A percentile compares a stretch with the other conserved stretches of the same genome.
Evolutionary conservation across 2,113 vertebrate species (phyloP).

Genomic region (Nothocercus nigrocapillus): DNA sequence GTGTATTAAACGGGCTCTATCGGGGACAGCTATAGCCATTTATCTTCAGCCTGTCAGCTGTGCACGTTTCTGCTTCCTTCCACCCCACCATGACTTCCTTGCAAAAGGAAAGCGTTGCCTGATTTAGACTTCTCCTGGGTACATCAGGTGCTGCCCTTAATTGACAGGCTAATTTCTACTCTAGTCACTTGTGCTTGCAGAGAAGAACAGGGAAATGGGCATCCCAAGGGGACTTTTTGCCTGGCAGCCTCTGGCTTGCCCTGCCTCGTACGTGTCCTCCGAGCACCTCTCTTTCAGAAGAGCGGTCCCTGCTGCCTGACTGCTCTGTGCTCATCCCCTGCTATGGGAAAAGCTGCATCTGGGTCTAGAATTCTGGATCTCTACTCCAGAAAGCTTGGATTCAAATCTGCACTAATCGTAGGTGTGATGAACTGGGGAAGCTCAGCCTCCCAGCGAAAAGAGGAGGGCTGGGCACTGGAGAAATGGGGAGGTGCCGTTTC

Average conservation of each 20-base stretch:
- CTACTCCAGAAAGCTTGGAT: background rate
- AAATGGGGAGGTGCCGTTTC: background rate
- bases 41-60: background rate
- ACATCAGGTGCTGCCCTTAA: conserved; percentile 45
- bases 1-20: fast-evolving
- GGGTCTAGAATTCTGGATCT: background rate
- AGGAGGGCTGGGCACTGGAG: background rate
- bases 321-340: background rate
- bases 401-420: fast-evolving
- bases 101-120: background rate
- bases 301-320: background rate
- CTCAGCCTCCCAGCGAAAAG: background rate
- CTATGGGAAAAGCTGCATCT: background rate
- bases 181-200: conserved; percentile 11
- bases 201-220: background rate
- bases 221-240: background rate
- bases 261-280: background rate
- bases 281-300: background rate
- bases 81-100: background rate
- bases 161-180: conserved; percentile 54
- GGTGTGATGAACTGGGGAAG: background rate
- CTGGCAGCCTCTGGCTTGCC: background rate
- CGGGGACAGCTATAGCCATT: background rate
- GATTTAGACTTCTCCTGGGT: conserved; percentile 37
- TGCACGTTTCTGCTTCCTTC: fast-evolving